Percentiles rank a stretch among this genome's conserved stretches.
phyloP scores from a whole-genome alignment of 2,113 vertebrate genomes.

The Redunca redunca region DNA sequence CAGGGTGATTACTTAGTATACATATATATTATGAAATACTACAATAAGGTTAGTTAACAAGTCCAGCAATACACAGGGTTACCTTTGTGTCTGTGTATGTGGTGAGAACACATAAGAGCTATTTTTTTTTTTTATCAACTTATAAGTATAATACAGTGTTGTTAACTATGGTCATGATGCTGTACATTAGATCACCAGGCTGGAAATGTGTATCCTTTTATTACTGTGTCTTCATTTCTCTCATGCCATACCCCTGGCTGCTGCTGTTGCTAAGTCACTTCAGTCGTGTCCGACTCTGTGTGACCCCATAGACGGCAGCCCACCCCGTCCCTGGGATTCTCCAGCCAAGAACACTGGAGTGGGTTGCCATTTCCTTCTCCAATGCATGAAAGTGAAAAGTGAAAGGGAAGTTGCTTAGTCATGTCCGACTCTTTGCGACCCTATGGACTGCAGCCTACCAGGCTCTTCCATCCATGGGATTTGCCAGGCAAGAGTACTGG shows the following conservation, averaged over 20 bases:
- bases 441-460: no score
- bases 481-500: no score
- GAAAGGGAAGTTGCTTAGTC: no score
- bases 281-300: no score
- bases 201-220: background rate
- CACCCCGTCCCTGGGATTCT: no score
- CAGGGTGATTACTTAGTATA: background rate
- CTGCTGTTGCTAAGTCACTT: no score
- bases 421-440: fast-evolving
- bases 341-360: no score
- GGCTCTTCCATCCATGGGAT: no score
- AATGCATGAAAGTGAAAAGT: no score
- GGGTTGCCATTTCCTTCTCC: no score
- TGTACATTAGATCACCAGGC: background rate
- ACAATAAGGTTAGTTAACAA: background rate
- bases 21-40: background rate
- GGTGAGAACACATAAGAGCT: background rate
- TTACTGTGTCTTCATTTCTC: background rate
- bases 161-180: background rate
- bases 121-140: background rate
- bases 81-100: background rate
- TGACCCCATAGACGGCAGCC: no score
- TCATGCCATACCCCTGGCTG: background rate
- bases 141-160: background rate
- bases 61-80: background rate